These are phyloP conservation scores for Stictocephala bisonia DNA, from an alignment of 2,888 invertebrate genomes.

Conservation along the genomic window DNA sequence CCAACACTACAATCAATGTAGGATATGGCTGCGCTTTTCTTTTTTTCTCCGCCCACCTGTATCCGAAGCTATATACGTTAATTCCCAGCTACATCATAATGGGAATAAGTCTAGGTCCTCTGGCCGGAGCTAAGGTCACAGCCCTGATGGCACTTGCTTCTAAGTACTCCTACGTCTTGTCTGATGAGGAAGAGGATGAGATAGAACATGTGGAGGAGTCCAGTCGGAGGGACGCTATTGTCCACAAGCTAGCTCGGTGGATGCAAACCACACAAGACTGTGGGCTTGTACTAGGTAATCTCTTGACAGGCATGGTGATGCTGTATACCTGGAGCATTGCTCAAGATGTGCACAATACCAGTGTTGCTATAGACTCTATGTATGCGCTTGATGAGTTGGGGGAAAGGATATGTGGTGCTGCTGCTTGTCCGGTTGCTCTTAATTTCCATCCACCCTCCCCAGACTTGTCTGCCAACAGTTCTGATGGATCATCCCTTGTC, in stretches of 20 bases:
- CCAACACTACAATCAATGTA: slow-evolving; percentile 62
- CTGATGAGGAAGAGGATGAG: slow-evolving; percentile 65
- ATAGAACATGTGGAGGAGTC: slow-evolving; percentile 55
- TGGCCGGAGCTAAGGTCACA: slow-evolving; percentile 61
- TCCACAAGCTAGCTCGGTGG: slow-evolving; percentile 68
- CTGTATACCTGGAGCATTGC: slow-evolving; percentile 62
- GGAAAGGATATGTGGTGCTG: slow-evolving; percentile 70
- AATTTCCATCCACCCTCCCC: neutral
- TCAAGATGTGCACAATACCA: slow-evolving; percentile 46
- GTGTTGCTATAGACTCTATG: slow-evolving; percentile 65
- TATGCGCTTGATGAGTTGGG: slow-evolving; percentile 69
- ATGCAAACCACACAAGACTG: slow-evolving; percentile 70
- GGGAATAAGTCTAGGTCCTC: slow-evolving; percentile 69
- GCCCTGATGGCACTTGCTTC: slow-evolving; percentile 66
- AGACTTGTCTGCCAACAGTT: neutral
- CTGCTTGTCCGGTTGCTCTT: slow-evolving; percentile 67
- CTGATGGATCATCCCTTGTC: slow-evolving; percentile 23
- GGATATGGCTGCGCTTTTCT: slow-evolving; percentile 70
- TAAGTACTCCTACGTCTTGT: slow-evolving; percentile 65
- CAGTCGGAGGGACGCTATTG: slow-evolving; percentile 55
- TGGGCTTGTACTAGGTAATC: slow-evolving; percentile 69
- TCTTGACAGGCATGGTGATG: slow-evolving; percentile 67
- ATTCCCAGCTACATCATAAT: slow-evolving; percentile 68
- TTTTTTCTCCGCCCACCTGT: slow-evolving; percentile 72
- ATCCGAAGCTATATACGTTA: slow-evolving; percentile 68